A percentile compares a stretch with the other conserved stretches of the same genome.
Conservation (phyloP, 2,113 vertebrate species). For the Rhizomys pruinosus region DNA sequence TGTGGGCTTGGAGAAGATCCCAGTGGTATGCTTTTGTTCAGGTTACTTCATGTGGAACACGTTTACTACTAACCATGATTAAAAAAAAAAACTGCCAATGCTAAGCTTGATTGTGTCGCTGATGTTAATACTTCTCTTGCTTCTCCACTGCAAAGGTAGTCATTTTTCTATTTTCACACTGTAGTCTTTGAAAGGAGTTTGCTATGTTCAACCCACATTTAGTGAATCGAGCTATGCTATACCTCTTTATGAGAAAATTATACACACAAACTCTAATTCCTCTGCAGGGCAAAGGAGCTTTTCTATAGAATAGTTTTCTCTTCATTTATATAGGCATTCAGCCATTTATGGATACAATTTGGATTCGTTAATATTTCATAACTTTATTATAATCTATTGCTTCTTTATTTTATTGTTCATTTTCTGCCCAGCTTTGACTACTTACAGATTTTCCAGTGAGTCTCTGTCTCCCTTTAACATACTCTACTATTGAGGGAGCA, state of each 20-base stretch:
- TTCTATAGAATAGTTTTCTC: neutral
- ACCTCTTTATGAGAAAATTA: neutral
- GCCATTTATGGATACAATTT: neutral
- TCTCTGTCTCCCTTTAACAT: neutral
- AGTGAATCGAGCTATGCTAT: neutral
- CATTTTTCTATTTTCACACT: neutral
- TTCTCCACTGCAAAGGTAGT: neutral
- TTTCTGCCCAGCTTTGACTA: neutral
- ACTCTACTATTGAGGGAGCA: too few relatives aligned
- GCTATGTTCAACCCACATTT: neutral
- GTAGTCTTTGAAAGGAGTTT: neutral
- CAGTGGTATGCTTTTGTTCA: neutral
- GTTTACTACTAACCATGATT: neutral
- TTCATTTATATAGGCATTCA: neutral
- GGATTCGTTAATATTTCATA: neutral
- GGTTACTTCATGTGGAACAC: neutral
- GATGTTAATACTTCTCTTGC: neutral
- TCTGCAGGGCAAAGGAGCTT: neutral
- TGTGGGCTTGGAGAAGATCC: neutral
- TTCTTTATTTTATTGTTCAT: neutral
- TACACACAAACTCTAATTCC: neutral
- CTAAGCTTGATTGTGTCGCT: neutral
- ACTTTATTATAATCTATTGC: neutral
- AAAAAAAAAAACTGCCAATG: neutral
- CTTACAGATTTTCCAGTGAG: neutral